Conservation (phyloP, 2,113 vertebrate genomes). For the Gallinago jamesoni region DNA sequence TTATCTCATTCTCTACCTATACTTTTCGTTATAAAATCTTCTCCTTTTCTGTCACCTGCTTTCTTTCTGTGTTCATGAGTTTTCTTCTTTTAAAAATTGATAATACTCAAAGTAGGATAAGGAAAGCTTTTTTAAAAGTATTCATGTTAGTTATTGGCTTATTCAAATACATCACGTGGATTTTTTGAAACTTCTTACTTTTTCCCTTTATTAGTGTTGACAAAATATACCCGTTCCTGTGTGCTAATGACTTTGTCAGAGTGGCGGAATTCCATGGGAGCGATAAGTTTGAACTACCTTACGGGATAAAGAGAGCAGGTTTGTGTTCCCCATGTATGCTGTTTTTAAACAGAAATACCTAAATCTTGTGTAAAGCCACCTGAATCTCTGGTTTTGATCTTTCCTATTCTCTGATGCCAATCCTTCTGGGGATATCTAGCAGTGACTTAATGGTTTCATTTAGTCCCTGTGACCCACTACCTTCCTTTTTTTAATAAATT, state of each 20-base stretch:
- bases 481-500: not conserved
- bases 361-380: not conserved
- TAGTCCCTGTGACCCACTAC: not conserved
- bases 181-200: not conserved
- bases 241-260: conserved; percentile 65
- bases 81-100: not conserved
- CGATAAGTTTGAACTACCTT: conserved; percentile 71
- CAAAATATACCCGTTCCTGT: conserved; percentile 76
- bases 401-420: not conserved
- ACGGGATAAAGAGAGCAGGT: conserved; percentile 75
- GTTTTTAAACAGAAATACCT: not conserved
- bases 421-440: not conserved
- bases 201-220: conserved; percentile 43
- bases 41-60: not conserved
- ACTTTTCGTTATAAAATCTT: not conserved
- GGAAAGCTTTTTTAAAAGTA: not conserved
- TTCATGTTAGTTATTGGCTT: not conserved
- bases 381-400: not conserved
- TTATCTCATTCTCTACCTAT: not conserved
- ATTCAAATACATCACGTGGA: not conserved
- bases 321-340: conserved; percentile 12
- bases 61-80: not conserved
- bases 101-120: not conserved
- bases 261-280: conserved; percentile 52
- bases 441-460: not conserved